Evolutionary conservation across 2,797 vertebrate genomes (phyloP), one percentile per base, ranked within the genome.

Genomic region (Gymnocypris eckloni): DNA sequence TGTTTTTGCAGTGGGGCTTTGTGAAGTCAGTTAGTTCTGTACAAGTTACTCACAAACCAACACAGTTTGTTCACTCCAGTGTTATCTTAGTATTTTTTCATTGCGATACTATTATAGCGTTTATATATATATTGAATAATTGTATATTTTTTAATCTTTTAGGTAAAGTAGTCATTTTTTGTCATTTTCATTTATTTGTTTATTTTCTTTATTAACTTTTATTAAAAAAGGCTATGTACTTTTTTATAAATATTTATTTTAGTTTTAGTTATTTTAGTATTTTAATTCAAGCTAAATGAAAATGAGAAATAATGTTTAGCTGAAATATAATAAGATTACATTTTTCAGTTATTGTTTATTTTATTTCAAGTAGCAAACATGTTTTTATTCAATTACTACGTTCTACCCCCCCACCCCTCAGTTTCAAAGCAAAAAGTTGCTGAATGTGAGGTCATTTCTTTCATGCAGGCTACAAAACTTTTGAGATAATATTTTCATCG

Each of bases 401-500:
- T n/a, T 61, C 10, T 25, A 20, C 18, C 2, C 39, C 2, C 7
- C 0, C 13, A 11, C 2, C 39, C 3, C 8, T 6, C n/a, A 25
- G n/a, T 79, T 64, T 28, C 15, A 45, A 61, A 45, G 37, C 28
- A 28, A 59, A 66, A 66, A 20, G 4, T 64, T 45, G 43, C 25
- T 33, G 10, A 52, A 25, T 41, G 9, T 69, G 20, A 52, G 37
- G 13, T 64, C 3, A 75, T 75, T 66, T 50, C 2, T 22, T 83
- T 48, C 18, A 41, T 20, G 33, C 33, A 33, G 22, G 28, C 82
- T 50, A 6, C 39, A 28, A 39, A 66, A 64, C 75, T 71, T 39
- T 75, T 61, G 11, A 22, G 54, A 77, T 67, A 71, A 56, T 76
- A 25, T 78, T 66, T 78, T 48, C 37, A 71, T 86, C 48, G 28